Evolutionary conservation across 2,113 vertebrate genomes (phyloP), one percentile per base, ranked within the genome.

Genomic region (Alectura lathami): DNA sequence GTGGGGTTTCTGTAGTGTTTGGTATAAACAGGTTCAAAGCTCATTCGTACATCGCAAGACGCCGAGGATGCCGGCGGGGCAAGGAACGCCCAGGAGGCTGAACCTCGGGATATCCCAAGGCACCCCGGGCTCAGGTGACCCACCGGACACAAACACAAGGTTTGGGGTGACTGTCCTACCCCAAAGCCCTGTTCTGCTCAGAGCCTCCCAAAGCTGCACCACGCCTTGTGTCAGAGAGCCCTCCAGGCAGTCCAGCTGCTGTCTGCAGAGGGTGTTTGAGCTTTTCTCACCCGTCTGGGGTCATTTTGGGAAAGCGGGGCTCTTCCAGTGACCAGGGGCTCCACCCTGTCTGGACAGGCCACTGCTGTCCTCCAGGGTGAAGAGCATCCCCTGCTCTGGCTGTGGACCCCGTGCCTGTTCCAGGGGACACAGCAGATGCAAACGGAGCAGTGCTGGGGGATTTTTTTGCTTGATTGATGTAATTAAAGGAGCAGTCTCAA

Each of bases 11-110:
- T 40, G 57, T 1, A 70, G 11, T 72, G 86, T 69, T 93, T 68
- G 96, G 26, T 94, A 7, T 79, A 83, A 96, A 96, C 94, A 96
- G 91, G 88, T 83, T 94, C 96, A 95, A 83, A 79, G 88, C 75
- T 47, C 47, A 88, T 47, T 22, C 78, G 56, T 63, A 88, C 78
- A n/a, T 18, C 2, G 77, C 73, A 6, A 94, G 96, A 84, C 40
- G 23, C 34, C 16, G 73, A 38, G 53, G 77, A 50, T 4, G 79
- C 30, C 4, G 14, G 32, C 6, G 5, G 94, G 93, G 69, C 36
- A 15, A 6, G 57, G 18, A 29, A 59, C 53, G 38, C 0, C 5
- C 38, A 3, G 45, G 26, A 57, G 38, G 56, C 9, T 74, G 50
- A 74, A 56, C 68, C 59, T 51, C 5, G 7, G 67, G 17, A 8